These are phyloP conservation scores for Busseola fusca DNA, from an alignment of 2,888 invertebrate species.

Conservation along the genomic window DNA sequence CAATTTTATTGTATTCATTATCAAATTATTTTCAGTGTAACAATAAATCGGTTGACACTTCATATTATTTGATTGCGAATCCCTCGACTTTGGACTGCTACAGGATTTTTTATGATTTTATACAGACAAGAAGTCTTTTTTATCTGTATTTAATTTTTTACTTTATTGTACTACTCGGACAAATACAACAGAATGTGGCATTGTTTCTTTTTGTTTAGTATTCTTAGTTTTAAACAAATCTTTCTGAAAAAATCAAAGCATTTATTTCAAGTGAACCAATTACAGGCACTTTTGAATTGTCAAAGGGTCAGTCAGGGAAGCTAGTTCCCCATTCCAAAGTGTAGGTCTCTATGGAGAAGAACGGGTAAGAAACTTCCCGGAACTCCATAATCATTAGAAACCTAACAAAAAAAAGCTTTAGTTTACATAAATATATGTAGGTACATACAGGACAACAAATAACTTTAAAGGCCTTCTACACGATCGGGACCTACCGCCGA, in stretches of 20 bases:
- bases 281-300: no score
- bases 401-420: background rate
- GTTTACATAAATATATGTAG: background rate
- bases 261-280: no score
- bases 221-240: conserved; percentile 25
- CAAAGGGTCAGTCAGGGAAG: no score
- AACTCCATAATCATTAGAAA: no score
- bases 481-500: no score
- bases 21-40: conserved; percentile 75
- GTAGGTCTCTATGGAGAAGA: no score
- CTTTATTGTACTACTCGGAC: conserved; percentile 61
- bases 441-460: background rate
- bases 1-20: conserved; percentile 60
- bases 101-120: conserved; percentile 58
- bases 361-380: no score
- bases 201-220: conserved; percentile 47
- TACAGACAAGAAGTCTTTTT: conserved; percentile 50
- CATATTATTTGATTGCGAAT: conserved; percentile 62
- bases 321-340: no score
- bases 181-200: conserved; percentile 65
- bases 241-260: no score
- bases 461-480: no score
- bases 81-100: conserved; percentile 41
- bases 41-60: conserved; percentile 71
- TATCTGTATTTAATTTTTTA: conserved; percentile 60